Evolutionary conservation across 2,113 vertebrate species (phyloP).

Genomic region (Tichodroma muraria): DNA sequence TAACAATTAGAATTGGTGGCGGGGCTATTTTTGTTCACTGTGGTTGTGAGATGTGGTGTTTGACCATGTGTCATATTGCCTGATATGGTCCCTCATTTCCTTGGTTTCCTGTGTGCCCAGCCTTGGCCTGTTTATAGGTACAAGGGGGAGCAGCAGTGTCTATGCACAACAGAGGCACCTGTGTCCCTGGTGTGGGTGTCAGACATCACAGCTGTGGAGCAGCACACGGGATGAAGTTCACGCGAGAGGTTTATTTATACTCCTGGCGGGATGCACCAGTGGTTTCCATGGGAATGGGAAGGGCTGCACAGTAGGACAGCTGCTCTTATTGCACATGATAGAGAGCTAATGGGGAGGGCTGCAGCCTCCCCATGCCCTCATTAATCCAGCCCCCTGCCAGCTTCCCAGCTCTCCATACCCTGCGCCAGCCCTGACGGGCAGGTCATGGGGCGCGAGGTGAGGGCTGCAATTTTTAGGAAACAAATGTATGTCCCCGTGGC

Average conservation of each 20-base stretch:
- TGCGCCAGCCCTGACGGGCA: not conserved
- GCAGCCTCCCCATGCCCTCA: not conserved
- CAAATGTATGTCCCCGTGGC: fast-evolving
- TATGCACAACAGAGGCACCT: not conserved
- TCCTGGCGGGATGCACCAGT: slow-evolving; percentile 20
- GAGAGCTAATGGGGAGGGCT: slow-evolving; percentile 39
- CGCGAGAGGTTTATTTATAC: slow-evolving; percentile 9
- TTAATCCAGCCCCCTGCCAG: not conserved
- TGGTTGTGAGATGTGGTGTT: not conserved
- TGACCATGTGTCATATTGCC: not conserved
- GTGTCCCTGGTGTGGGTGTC: not conserved
- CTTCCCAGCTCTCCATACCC: not conserved
- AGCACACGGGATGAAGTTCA: not conserved
- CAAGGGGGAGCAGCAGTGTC: not conserved
- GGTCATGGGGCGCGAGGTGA: fast-evolving
- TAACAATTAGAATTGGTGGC: not conserved
- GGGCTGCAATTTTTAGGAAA: not conserved
- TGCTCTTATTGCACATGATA: slow-evolving; percentile 12
- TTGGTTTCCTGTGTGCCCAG: not conserved
- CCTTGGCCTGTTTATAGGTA: not conserved
- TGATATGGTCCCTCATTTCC: fast-evolving
- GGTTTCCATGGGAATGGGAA: slow-evolving; percentile 60
- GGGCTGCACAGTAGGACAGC: slow-evolving; percentile 23
- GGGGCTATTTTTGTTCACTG: not conserved
- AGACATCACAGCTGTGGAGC: not conserved